Evolutionary conservation across 2,113 vertebrate species (phyloP).

Genomic region (Oxyura jamaicensis): DNA sequence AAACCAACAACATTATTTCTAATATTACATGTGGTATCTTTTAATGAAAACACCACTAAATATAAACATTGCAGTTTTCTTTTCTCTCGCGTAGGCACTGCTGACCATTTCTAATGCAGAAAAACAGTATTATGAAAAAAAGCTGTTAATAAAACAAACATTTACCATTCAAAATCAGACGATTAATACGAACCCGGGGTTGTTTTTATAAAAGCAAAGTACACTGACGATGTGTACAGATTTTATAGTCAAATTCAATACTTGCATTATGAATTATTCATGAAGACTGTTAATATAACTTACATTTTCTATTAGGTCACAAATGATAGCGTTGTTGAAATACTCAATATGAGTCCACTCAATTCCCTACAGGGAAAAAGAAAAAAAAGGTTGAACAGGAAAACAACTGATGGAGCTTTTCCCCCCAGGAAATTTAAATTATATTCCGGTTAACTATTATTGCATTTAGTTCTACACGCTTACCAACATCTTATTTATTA

Average conservation of each 20-base stretch:
- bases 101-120: neutral
- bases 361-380: constrained; percentile 84
- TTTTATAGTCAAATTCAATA: neutral
- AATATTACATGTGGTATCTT: neutral
- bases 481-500: neutral
- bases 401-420: neutral
- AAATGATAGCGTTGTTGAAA: constrained; percentile 98
- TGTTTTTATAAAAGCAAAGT: neutral
- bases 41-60: neutral
- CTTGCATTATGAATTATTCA: neutral
- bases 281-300: constrained; percentile 70
- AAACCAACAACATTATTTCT: neutral
- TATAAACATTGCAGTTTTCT: neutral
- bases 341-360: constrained; percentile 99
- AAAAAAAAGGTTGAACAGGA: neutral
- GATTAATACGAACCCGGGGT: neutral
- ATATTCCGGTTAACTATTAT: neutral
- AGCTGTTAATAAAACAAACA: neutral
- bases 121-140: neutral
- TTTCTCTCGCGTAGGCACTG: neutral
- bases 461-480: neutral
- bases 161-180: neutral
- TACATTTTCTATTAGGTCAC: constrained; percentile 98
- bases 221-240: neutral
- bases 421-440: neutral